These are phyloP conservation scores for Meteorus colon DNA, from an alignment of 2,888 invertebrate genomes.

Conservation along the genomic window DNA sequence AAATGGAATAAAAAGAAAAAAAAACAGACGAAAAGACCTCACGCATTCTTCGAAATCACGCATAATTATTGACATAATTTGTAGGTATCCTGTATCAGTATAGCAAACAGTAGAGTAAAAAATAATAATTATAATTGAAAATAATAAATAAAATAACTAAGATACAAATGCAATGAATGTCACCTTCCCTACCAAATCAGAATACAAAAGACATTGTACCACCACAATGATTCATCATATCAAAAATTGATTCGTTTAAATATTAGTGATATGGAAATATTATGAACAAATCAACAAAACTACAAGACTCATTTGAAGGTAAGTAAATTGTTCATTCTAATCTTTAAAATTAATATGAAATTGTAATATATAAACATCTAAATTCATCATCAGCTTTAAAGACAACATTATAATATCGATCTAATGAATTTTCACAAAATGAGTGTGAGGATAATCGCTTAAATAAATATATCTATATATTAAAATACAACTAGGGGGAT, in stretches of 20 bases:
- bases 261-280: not conserved
- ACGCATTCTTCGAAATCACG: constrained; percentile 71
- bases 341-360: not conserved
- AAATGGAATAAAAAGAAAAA: constrained; percentile 57
- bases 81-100: constrained; percentile 71
- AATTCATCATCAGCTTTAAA: not conserved
- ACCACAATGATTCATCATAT: not conserved
- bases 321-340: not conserved
- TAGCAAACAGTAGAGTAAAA: constrained; percentile 70
- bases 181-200: constrained; percentile 56
- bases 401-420: not conserved
- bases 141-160: constrained; percentile 65
- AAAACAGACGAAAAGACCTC: constrained; percentile 49
- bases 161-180: constrained; percentile 55
- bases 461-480: not conserved
- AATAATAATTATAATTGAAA: constrained; percentile 65
- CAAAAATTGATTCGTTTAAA: not conserved
- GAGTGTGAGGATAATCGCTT: constrained; percentile 30
- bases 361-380: too few relatives aligned
- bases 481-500: not conserved
- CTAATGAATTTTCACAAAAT: constrained; percentile 16
- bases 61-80: constrained; percentile 73
- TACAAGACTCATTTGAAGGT: not conserved
- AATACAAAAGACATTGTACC: constrained; percentile 5
- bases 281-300: not conserved